A percentile compares a stretch with the other conserved stretches of the same genome.
Evolutionary conservation across 2,797 vertebrate species (phyloP).

Genomic region (Tokudaia tokunoshimensis): DNA sequence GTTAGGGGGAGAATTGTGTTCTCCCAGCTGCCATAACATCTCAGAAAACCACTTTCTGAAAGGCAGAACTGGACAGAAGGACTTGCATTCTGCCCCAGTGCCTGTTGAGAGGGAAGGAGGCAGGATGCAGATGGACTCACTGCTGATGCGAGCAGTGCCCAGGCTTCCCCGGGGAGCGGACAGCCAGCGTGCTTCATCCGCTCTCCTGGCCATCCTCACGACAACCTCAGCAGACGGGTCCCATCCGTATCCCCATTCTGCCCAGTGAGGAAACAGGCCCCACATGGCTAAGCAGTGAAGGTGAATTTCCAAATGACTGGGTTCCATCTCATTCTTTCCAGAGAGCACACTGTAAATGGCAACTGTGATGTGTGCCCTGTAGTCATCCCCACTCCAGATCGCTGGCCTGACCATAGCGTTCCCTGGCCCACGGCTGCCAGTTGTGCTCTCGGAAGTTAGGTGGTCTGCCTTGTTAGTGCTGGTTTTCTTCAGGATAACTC

Average conservation of each 20-base stretch:
- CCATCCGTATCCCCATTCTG: neutral
- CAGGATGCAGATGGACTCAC: neutral
- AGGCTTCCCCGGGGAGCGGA: neutral
- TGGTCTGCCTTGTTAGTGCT: neutral
- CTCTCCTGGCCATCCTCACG: neutral
- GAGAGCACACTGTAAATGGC: neutral
- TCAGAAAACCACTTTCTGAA: neutral
- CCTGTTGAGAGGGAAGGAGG: neutral
- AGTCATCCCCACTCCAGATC: neutral
- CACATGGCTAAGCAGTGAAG: neutral
- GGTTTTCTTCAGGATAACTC: neutral
- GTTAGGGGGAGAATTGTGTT: constrained; percentile 25
- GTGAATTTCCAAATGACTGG: neutral
- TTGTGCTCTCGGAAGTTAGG: neutral
- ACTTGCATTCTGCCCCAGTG: neutral
- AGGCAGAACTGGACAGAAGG: neutral
- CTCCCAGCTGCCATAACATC: constrained; percentile 23
- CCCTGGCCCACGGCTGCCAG: neutral
- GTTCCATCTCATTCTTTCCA: neutral
- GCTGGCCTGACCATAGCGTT: neutral
- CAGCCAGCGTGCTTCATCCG: neutral
- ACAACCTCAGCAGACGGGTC: neutral
- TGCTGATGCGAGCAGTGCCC: rapidly evolving
- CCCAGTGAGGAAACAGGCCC: neutral
- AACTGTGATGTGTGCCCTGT: neutral